phyloP scores from a whole-genome alignment of 1,140 invertebrate species.

The Sycophaga agraensis region DNA sequence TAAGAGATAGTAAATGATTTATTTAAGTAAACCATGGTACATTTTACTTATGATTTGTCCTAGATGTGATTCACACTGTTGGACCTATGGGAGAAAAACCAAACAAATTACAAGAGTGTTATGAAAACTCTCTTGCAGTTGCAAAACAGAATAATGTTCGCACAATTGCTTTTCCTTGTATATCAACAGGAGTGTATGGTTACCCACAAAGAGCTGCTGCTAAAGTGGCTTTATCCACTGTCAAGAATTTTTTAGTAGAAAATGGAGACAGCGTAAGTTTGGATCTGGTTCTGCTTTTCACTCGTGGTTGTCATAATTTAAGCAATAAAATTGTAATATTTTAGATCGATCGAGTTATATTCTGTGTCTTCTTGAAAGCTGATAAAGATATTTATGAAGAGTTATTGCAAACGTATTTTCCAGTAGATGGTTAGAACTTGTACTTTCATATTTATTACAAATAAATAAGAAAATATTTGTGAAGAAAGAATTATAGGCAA shows the following conservation, averaged over 20 bases:
- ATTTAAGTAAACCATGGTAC: neutral
- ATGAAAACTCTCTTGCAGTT: constrained; percentile 66
- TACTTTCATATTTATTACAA: too few species aligned
- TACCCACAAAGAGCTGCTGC: constrained; percentile 78
- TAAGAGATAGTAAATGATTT: constrained; percentile 33
- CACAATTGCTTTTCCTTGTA: constrained; percentile 81
- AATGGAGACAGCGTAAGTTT: constrained; percentile 59
- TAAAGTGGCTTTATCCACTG: constrained; percentile 69
- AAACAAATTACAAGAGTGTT: constrained; percentile 68
- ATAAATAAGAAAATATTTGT: neutral
- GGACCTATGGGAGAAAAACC: constrained; percentile 75
- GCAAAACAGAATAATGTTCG: constrained; percentile 64
- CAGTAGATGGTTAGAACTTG: too few species aligned
- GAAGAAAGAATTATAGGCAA: too few species aligned
- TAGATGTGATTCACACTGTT: constrained; percentile 83
- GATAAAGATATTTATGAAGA: constrained; percentile 77
- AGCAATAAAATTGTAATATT: constrained; percentile 27
- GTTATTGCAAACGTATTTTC: constrained; percentile 72
- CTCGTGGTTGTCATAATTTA: neutral
- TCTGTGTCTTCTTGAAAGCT: constrained; percentile 74
- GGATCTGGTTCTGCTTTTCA: neutral
- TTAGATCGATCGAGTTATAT: constrained; percentile 76
- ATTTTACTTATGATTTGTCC: constrained; percentile 38
- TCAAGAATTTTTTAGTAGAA: constrained; percentile 68
- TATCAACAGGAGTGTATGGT: constrained; percentile 84